These are phyloP conservation scores for Hirundo rustica DNA, from an alignment of 2,797 vertebrate species.

Conservation along the genomic window DNA sequence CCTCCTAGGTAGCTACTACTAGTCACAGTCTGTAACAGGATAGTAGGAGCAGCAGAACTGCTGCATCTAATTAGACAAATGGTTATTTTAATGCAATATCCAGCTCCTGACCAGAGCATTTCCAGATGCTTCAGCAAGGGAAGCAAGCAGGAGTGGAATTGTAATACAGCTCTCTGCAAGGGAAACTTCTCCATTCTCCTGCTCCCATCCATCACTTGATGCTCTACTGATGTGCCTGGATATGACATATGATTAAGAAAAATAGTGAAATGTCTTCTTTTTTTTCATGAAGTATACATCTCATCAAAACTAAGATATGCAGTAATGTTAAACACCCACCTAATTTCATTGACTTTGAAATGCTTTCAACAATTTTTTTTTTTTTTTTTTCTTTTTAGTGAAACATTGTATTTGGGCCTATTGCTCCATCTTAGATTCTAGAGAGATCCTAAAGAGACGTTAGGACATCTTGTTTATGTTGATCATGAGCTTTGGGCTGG, in stretches of 20 bases:
- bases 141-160: not conserved
- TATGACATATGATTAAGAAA: not conserved
- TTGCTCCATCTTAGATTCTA: not conserved
- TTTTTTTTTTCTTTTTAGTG: not conserved
- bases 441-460: not conserved
- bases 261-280: not conserved
- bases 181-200: rapidly evolving
- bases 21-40: not conserved
- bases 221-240: not conserved
- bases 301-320: not conserved
- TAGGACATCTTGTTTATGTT: constrained; percentile 31
- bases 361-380: not conserved
- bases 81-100: not conserved
- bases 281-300: not conserved
- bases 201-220: not conserved
- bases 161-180: not conserved
- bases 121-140: constrained; percentile 9
- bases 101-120: not conserved
- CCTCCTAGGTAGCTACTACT: not conserved
- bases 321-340: not conserved
- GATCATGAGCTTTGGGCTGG: not conserved
- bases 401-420: not conserved
- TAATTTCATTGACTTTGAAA: not conserved
- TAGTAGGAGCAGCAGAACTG: constrained; percentile 8
- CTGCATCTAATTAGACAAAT: constrained; percentile 5